phyloP scores from a whole-genome alignment of 1,140 invertebrate genomes.

The Trachymyrmex septentrionalis region DNA sequence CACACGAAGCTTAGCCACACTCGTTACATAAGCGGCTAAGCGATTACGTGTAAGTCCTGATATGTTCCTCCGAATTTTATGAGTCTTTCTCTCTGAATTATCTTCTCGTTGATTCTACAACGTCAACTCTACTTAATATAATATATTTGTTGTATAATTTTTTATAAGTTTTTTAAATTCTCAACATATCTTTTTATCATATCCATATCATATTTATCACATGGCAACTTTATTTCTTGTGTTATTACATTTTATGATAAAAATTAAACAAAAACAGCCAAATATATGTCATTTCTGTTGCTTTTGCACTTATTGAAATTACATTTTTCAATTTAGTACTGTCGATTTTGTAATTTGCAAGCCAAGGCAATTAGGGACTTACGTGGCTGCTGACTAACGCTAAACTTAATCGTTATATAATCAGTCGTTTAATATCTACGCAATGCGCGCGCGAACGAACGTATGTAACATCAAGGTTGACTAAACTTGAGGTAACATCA shows the following conservation, averaged over 20 bases:
- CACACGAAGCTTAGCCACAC: conserved; percentile 49
- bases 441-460: conserved; percentile 45
- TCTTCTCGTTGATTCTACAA: background rate
- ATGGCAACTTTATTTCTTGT: background rate
- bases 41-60: conserved; percentile 39
- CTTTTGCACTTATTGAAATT: conserved; percentile 39
- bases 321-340: conserved; percentile 40
- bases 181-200: background rate
- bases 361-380: conserved; percentile 37
- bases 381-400: conserved; percentile 56
- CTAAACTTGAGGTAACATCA: conserved; percentile 67
- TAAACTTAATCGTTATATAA: conserved; percentile 56
- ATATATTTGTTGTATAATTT: background rate
- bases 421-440: conserved; percentile 52
- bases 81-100: background rate
- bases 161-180: conserved; percentile 1
- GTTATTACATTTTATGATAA: background rate
- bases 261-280: background rate
- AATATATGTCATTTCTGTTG: background rate
- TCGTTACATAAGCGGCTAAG: conserved; percentile 44
- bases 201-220: background rate
- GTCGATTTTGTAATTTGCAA: conserved; percentile 64
- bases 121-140: background rate
- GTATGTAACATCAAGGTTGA: conserved; percentile 69
- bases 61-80: conserved; percentile 28